Evolutionary conservation across 23 tunicate species (phyloP).

Genomic region (Ciona savignyi): DNA sequence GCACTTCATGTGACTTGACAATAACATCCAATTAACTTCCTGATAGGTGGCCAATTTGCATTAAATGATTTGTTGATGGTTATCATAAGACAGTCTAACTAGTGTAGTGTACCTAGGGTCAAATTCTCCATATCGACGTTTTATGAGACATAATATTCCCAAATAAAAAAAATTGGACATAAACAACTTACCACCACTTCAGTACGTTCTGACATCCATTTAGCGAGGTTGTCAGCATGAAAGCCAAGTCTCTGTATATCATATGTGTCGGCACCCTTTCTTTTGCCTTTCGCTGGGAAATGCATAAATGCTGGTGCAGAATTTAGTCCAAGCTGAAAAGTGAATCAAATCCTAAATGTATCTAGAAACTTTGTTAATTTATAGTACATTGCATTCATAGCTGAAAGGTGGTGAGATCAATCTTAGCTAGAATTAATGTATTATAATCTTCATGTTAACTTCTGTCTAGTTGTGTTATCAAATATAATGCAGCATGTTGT

Average conservation of each 20-base stretch:
- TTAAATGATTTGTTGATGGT: background rate
- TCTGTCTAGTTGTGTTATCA: too few relatives aligned
- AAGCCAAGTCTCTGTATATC: slow-evolving; percentile 74
- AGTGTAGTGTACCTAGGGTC: background rate
- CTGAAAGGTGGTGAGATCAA: too few relatives aligned
- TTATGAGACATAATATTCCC: too few relatives aligned
- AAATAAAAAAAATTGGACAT: too few relatives aligned
- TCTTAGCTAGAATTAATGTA: too few relatives aligned
- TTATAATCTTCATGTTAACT: too few relatives aligned
- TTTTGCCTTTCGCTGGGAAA: slow-evolving; percentile 69
- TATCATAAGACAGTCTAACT: background rate
- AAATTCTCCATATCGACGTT: too few relatives aligned
- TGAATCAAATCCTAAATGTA: background rate
- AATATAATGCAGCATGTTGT: too few relatives aligned
- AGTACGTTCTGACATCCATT: slow-evolving; percentile 83
- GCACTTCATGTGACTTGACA: too few relatives aligned
- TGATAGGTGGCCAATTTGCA: too few relatives aligned
- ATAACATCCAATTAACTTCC: too few relatives aligned
- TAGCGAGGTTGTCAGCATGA: slow-evolving; percentile 71
- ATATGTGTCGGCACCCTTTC: slow-evolving; percentile 61
- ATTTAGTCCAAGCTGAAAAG: slow-evolving; percentile 49
- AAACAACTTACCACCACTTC: slow-evolving; percentile 43
- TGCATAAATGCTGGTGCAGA: slow-evolving; percentile 89
- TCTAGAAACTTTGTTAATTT: background rate
- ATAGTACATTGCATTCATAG: background rate